Conservation (phyloP, 2,113 vertebrate genomes). For the Dicaeum eximium region DNA sequence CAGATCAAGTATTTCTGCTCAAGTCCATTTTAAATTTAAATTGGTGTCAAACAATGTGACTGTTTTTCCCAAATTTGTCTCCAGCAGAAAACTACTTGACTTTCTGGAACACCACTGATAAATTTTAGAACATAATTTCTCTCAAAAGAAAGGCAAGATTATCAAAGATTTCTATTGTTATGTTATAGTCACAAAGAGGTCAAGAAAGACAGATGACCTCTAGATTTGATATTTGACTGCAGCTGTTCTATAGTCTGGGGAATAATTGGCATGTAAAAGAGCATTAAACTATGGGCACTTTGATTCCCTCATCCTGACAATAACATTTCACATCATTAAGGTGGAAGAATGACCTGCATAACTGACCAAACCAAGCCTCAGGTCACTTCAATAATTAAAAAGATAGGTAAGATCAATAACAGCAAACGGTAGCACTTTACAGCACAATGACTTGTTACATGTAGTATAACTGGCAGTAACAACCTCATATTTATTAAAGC, state of each 20-base stretch:
- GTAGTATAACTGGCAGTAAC: neutral
- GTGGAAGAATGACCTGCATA: conserved; percentile 16
- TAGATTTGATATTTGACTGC: conserved; percentile 39
- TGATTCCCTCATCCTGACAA: neutral
- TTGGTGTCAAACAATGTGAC: neutral
- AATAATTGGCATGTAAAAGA: conserved; percentile 48
- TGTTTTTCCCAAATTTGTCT: neutral
- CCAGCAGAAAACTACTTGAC: neutral
- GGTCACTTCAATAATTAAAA: conserved; percentile 62
- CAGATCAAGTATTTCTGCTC: neutral
- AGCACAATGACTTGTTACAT: conserved; percentile 4
- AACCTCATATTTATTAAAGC: conserved; percentile 33
- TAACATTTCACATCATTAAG: conserved; percentile 54
- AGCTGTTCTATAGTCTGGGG: conserved; percentile 29
- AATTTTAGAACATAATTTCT: neutral
- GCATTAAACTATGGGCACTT: conserved; percentile 19
- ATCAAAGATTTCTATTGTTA: neutral
- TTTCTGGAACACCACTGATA: neutral
- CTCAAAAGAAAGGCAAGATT: neutral
- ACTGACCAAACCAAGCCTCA: conserved; percentile 43
- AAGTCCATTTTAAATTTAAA: neutral
- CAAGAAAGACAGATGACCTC: conserved; percentile 4
- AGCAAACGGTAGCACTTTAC: conserved; percentile 1
- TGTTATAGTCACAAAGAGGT: neutral
- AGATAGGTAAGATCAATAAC: conserved; percentile 54